Conservation (phyloP, 2,113 vertebrate genomes). For the Cryptotis parvus region DNA sequence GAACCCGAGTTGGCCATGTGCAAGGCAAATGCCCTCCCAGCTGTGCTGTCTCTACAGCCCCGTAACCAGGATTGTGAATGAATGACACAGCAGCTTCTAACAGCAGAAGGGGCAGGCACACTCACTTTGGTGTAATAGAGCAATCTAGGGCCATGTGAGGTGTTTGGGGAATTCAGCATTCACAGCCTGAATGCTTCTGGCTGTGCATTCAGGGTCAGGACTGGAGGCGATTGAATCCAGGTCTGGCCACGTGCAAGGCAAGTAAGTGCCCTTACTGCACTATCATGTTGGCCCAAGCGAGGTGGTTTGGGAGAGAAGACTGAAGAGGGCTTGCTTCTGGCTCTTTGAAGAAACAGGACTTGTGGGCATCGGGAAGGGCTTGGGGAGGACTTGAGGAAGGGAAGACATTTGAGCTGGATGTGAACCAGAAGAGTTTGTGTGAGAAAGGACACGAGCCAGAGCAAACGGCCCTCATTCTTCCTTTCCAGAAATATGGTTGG, state of each 20-base stretch:
- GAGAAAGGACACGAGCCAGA: neutral
- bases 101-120: neutral
- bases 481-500: slow-evolving; percentile 32
- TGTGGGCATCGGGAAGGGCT: slow-evolving; percentile 6
- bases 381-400: slow-evolving; percentile 48
- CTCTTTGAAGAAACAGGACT: slow-evolving; percentile 9
- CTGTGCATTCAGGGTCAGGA: no score
- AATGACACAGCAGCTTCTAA: neutral
- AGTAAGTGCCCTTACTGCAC: neutral
- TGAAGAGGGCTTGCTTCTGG: slow-evolving; percentile 22
- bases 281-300: neutral
- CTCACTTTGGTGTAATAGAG: no score
- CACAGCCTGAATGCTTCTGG: no score
- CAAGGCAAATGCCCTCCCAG: no score
- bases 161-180: no score
- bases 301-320: slow-evolving; percentile 27
- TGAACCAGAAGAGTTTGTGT: slow-evolving; percentile 32
- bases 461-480: slow-evolving; percentile 22
- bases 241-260: neutral
- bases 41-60: no score
- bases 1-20: no score
- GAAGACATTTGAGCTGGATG: slow-evolving; percentile 25
- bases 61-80: neutral
- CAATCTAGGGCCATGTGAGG: no score
- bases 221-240: no score